These are phyloP conservation scores for Ochotona curzoniae DNA, from an alignment of 2,113 vertebrate genomes.

Conservation along the genomic window DNA sequence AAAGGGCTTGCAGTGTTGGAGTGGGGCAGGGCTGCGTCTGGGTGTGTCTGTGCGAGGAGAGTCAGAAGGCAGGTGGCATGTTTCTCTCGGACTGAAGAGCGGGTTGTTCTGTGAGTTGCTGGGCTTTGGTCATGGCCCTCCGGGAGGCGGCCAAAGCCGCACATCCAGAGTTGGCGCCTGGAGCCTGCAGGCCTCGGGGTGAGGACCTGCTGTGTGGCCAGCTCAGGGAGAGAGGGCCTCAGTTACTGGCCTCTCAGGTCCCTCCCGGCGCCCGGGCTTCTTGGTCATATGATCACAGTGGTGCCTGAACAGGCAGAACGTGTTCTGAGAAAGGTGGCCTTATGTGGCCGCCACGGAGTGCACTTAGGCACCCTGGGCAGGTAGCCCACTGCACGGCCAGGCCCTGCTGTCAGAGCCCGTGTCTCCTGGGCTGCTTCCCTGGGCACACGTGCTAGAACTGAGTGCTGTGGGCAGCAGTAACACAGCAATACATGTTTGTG, in stretches of 20 bases:
- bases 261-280: not conserved
- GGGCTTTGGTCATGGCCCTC: not conserved
- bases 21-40: too few relatives aligned
- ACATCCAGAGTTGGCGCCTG: not conserved
- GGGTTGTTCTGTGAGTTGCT: not conserved
- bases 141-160: not conserved
- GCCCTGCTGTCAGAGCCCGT: too few relatives aligned
- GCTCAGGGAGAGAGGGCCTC: not conserved
- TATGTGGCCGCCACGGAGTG: too few relatives aligned
- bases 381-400: too few relatives aligned
- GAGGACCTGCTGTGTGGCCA: not conserved
- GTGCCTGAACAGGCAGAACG: too few relatives aligned
- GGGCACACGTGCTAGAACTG: too few relatives aligned
- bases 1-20: too few relatives aligned
- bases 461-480: too few relatives aligned
- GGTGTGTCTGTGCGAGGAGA: not conserved
- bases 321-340: too few relatives aligned
- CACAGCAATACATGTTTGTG: too few relatives aligned
- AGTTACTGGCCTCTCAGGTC: not conserved
- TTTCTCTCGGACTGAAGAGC: conserved; percentile 1
- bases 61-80: not conserved
- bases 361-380: too few relatives aligned
- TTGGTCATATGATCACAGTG: not conserved
- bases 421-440: too few relatives aligned
- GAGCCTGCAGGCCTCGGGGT: not conserved